Evolutionary conservation across 1,140 invertebrate genomes (phyloP).

Genomic region (Ceratitis capitata): DNA sequence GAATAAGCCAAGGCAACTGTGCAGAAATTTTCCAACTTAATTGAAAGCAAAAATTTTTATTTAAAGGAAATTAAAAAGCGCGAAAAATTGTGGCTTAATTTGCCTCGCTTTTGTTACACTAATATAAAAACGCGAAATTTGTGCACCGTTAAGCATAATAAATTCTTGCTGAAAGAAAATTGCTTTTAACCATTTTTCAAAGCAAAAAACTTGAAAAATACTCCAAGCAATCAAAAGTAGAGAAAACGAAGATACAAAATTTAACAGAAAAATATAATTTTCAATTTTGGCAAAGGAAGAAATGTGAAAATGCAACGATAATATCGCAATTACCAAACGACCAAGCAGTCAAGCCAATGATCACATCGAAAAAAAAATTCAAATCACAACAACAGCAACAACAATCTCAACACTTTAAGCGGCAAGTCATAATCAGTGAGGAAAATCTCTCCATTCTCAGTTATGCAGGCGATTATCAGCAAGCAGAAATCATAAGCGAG

Average conservation of each 20-base stretch:
- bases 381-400: background rate
- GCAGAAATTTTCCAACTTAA: background rate
- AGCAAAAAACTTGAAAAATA: background rate
- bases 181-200: background rate
- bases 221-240: background rate
- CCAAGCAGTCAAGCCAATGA: background rate
- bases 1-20: background rate
- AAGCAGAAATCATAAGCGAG: background rate
- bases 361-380: background rate
- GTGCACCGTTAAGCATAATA: background rate
- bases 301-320: background rate
- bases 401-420: background rate
- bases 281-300: background rate
- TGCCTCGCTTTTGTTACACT: background rate
- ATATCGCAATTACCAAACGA: background rate
- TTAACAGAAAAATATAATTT: background rate
- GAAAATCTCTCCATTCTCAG: background rate
- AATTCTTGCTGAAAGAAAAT: too few relatives aligned
- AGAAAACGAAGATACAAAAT: background rate
- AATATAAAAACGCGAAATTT: background rate
- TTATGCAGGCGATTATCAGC: conserved; percentile 23
- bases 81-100: background rate
- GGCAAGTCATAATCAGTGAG: background rate
- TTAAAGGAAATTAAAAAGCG: background rate
- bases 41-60: conserved; percentile 3